Base-by-base conservation (phyloP, 1,140 invertebrate genomes). In the Cotesia glomerata region DNA sequence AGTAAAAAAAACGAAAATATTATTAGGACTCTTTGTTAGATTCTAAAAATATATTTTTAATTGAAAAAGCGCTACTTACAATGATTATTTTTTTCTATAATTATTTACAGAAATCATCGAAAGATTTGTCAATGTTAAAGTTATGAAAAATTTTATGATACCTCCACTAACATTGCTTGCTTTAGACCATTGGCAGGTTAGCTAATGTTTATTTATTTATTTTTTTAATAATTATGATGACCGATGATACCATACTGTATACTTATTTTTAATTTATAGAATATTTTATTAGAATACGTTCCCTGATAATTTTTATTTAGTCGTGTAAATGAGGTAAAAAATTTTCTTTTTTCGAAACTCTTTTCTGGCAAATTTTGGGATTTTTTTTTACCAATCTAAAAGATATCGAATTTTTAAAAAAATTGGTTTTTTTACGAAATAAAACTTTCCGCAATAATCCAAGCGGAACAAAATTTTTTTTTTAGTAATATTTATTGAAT, bases 101-200 rank as follows among this genome's bases (percentile, higher is more conserved):
- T 26, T 74, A 54, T 68, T 75, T 74, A 5, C 32, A 78, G 77
- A 78, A 14, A 2, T 26, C 49, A 52, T 76, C 51, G 36, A 62
- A 18, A 76, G 75, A 63, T 59, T 71, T 52, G 56, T 71, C 18
- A 69, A 72, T 14, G 34, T 66, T 16, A 69, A 54, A 65, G 52
- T 62, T 51, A 71, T 77, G 45, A 58, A 75, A 66, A 73, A 73
- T 1, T 64, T 32, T 34, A 61, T 69, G 5, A n/a, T 61, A 14
- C 5, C 49, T 49, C 16, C 63, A 14, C 18, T 71, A 14, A 56
- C 49, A 34, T 18, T 72, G 4, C 72, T 70, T 8, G 74, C 76
- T 3, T 65, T 78, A 26, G 69, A 77, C 65, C 14, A 77, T 71
- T 79, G 74, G 73, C 69, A 77, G 49, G 78, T 79, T 7, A 32